Conservation (phyloP, 2,797 vertebrate species). For the Urophycis tenuis region DNA sequence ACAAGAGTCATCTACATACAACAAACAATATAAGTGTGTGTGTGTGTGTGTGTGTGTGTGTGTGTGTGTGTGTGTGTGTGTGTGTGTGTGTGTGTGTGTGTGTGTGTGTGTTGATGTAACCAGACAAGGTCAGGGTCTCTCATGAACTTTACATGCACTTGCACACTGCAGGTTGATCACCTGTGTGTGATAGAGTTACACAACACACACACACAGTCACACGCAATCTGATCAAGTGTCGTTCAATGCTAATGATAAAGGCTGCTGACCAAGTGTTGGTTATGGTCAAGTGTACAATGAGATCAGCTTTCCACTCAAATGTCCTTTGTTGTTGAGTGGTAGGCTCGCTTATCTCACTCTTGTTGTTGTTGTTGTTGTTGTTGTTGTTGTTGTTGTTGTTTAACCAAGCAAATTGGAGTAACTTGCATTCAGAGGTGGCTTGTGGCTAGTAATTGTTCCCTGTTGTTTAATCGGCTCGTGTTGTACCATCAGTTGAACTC, state of each 20-base stretch:
- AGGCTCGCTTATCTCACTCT: background rate
- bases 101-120: background rate
- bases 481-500: background rate
- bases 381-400: background rate
- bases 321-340: background rate
- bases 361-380: background rate
- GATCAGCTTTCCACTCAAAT: conserved; percentile 19
- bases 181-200: too few species aligned
- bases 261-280: background rate
- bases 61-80: conserved; percentile 7
- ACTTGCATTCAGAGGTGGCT: too few species aligned
- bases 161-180: background rate
- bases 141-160: background rate
- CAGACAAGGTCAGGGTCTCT: background rate
- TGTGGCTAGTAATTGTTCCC: background rate
- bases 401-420: too few species aligned
- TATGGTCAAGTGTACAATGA: conserved; percentile 35
- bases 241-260: background rate
- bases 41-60: conserved; percentile 1
- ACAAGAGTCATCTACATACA: background rate
- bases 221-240: conserved; percentile 4
- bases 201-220: conserved; percentile 10
- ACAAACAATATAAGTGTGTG: conserved; percentile 4
- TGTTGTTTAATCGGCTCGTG: background rate
- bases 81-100: conserved; percentile 2